Base-by-base conservation (phyloP, 2,113 vertebrate genomes). In the Clarias batrachus region DNA sequence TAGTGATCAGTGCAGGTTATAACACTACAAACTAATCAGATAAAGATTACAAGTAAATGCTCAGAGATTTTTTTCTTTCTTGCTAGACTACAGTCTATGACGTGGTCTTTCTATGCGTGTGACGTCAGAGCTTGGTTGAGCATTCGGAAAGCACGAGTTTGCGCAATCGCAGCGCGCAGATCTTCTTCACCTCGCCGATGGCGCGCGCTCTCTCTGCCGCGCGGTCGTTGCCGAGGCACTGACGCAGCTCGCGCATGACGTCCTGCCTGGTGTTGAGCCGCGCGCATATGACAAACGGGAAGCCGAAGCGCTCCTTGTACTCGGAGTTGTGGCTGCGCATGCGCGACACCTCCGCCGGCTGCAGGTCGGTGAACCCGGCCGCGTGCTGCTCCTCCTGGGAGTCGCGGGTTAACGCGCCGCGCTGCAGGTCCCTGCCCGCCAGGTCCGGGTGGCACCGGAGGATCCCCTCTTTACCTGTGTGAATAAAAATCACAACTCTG, bases 401-500 rank as follows among this genome's bases (percentile, higher is more conserved):
- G 86, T 96, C 96, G 0, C 37, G 85, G 0, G 94, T 95, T 82
- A 97, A 89, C 0, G 92, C 90, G 65, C 95, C 95, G 21, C 63
- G 89, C 48, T 93, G 93, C 83, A 95, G 91, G 83, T 96, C 95
- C 74, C 91, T 92, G 54, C 96, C 96, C 0, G 95, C 95, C 73
- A 96, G 94, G 86, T 97, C 96, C 4, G 96, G 96, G 81, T 96
- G 95, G 90, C 96, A 96, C 84, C 96, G 94, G 83, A 96, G 93
- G 85, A 96, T 91, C 2, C 96, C 96, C 87, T 96, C 96, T 86
- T 96, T 95, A 85, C 96, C 96, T 97, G 92, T 5, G 88, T 27
- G 85, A 66, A 83, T 7, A 63, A 2, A 2, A 48, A 11, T 7
- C 52, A 78, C 7, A 13, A 30, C 27, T 33, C 30, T 9, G n/a